phyloP scores from a whole-genome alignment of 2,113 vertebrate species.

The Anarhynchus alexandrinus region DNA sequence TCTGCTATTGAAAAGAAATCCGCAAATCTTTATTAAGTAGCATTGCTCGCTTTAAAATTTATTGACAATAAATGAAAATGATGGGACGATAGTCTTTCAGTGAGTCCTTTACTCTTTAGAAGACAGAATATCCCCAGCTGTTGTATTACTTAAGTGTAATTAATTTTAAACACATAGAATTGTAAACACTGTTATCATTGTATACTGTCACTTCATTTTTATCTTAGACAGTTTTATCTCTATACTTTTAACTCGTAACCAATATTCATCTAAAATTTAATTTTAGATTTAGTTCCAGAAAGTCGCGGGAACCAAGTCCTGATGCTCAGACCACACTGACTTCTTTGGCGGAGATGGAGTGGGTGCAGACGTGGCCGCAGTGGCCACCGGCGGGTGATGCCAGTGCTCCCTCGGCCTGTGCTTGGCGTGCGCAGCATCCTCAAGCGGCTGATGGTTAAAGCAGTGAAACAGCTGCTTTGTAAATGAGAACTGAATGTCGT shows the following conservation, averaged over 20 bases:
- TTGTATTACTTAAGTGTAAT: neutral
- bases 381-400: constrained; percentile 46
- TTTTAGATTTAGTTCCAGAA: constrained; percentile 71
- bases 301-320: constrained; percentile 65
- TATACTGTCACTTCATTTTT: neutral
- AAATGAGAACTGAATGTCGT: rapidly evolving
- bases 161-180: neutral
- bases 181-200: neutral
- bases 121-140: neutral
- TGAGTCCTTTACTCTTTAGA: neutral
- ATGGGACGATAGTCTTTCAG: neutral
- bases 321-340: constrained; percentile 74
- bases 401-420: rapidly evolving
- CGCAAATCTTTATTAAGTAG: neutral
- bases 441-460: rapidly evolving
- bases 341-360: constrained; percentile 69
- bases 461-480: rapidly evolving
- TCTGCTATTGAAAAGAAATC: neutral
- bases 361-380: constrained; percentile 74
- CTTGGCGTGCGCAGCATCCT: rapidly evolving
- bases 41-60: neutral
- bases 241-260: neutral
- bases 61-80: neutral
- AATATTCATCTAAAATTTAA: neutral
- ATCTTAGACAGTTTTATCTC: neutral